Evolutionary conservation across 2,888 invertebrate genomes (phyloP).

Genomic region (Clostera curtula): DNA sequence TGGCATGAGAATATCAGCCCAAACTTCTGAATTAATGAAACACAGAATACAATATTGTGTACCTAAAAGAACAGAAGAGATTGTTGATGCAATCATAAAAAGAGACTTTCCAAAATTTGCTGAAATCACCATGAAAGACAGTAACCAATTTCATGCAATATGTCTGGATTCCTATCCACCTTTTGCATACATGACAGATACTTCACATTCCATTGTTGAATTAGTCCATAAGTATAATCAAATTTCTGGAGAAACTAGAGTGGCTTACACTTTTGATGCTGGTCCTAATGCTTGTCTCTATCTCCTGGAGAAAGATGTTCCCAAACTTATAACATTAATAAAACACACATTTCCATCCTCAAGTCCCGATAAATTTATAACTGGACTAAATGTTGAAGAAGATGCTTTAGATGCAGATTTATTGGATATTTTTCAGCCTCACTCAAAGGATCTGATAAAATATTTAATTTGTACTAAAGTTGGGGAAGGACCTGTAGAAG

Average conservation of each 20-base stretch:
- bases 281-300: constrained; percentile 97
- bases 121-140: constrained; percentile 97
- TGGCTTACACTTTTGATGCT: constrained; percentile 99
- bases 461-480: constrained; percentile 90
- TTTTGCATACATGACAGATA: constrained; percentile 92
- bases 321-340: constrained; percentile 79
- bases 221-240: constrained; percentile 90
- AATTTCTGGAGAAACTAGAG: constrained; percentile 76
- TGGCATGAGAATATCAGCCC: constrained; percentile 89
- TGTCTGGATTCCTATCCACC: constrained; percentile 97
- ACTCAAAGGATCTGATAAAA: constrained; percentile 77
- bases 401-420: constrained; percentile 24
- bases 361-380: constrained; percentile 41
- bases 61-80: constrained; percentile 77
- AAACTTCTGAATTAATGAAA: constrained; percentile 88
- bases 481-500: constrained; percentile 83
- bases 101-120: constrained; percentile 90
- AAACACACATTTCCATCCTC: constrained; percentile 82
- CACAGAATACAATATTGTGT: constrained; percentile 83
- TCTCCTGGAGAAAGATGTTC: constrained; percentile 83
- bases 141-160: constrained; percentile 97
- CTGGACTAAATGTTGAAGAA: constrained; percentile 33
- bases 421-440: constrained; percentile 40
- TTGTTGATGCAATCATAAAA: constrained; percentile 73
- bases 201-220: constrained; percentile 85